These are phyloP conservation scores for Flexamia atlantica DNA, from an alignment of 2,888 invertebrate genomes.

Conservation along the genomic window DNA sequence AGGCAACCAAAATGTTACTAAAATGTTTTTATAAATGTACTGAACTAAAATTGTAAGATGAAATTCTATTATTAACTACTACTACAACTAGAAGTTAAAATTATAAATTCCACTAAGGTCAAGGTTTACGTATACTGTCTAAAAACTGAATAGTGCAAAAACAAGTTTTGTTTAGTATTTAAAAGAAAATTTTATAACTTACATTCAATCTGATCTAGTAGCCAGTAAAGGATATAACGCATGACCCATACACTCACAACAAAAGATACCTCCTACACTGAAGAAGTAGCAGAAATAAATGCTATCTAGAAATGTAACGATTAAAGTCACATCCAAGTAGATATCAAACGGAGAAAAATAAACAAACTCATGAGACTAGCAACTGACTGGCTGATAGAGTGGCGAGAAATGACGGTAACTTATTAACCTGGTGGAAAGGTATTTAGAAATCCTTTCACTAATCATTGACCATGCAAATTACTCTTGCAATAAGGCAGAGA, in stretches of 20 bases:
- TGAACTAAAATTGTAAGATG: too few species aligned
- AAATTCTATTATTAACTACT: too few species aligned
- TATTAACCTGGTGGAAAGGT: conserved; percentile 5
- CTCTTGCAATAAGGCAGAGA: background rate
- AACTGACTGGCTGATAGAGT: background rate
- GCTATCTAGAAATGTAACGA: background rate
- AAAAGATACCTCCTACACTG: background rate
- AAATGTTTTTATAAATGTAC: too few species aligned
- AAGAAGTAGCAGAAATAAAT: background rate
- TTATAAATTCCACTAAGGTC: too few species aligned
- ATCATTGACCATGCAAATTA: conserved; percentile 10
- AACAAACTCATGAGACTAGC: background rate
- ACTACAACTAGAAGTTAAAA: too few species aligned
- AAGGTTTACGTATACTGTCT: too few species aligned
- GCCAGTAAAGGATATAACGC: conserved; percentile 1
- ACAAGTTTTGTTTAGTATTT: too few species aligned
- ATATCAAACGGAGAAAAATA: background rate
- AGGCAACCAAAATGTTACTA: too few species aligned
- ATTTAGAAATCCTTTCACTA: conserved; percentile 20
- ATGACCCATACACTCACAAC: conserved; percentile 14
- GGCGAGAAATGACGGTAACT: background rate
- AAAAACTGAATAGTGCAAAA: too few species aligned
- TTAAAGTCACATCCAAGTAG: background rate
- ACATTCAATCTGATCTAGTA: conserved; percentile 22
- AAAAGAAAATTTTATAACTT: background rate